Evolutionary conservation across 1,140 invertebrate species (phyloP), one percentile per base, ranked within the genome.

Genomic region (Aethina tumida): DNA sequence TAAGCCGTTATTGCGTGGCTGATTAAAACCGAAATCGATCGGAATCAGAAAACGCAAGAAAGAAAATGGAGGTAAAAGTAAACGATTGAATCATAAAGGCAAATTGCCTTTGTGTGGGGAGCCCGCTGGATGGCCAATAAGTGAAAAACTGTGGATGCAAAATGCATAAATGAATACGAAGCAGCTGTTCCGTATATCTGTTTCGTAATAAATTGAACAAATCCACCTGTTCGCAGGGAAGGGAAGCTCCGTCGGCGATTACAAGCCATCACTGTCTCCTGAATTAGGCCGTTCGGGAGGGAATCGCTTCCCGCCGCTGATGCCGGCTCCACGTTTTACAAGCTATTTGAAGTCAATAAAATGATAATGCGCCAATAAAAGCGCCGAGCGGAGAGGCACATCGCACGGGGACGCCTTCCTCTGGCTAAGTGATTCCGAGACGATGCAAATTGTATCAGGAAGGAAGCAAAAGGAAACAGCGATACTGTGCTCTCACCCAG

Each of bases 321-420:
- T 38, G 39, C 37, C 52, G 45, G 49, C 49, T 51, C 47, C 50
- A 52, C 59, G 58, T 60, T 62, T 62, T 64, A 63, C 62, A 64
- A 64, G 58, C 62, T 57, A 62, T 64, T 64, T 60, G 56, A 56
- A 64, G 62, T 64, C 62, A 59, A 62, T 64, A 62, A 62, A 64
- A 64, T 62, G 62, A 62, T 62, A 62, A 64, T 64, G 59, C 53
- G 48, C 57, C 59, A 63, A 63, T 63, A 63, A 63, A 63, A 59
- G 56, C 52, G 53, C 39, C n/a, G n/a, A n/a, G n/a, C 50, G 50
- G 45, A 46, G 45, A 41, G 50, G 49, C 34, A 49, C 50, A 45
- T 44, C 41, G 39, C 44, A 37, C 44, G 25, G 43, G 35, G 46
- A 51, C 50, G 45, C 35, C 41, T 39, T 46, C 39, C 43, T 45